These are phyloP conservation scores for Margaritifera margaritifera DNA, from an alignment of 2,888 invertebrate species.

Conservation along the genomic window DNA sequence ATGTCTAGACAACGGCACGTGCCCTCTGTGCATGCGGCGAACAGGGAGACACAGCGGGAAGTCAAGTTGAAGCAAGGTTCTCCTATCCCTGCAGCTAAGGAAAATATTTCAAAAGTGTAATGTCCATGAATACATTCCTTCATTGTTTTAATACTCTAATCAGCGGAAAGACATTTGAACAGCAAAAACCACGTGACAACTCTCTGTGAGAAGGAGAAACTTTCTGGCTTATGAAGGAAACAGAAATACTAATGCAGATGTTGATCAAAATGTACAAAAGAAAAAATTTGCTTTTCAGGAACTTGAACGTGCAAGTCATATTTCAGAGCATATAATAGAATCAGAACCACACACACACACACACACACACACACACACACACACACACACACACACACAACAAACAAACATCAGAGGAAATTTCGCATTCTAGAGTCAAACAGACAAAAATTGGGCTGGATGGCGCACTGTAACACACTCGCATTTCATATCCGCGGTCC, in stretches of 20 bases:
- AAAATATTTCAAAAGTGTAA: neutral
- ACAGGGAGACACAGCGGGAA: constrained; percentile 42
- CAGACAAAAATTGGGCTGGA: no score
- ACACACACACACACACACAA: neutral
- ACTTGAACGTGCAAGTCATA: no score
- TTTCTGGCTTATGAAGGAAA: neutral
- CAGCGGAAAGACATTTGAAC: neutral
- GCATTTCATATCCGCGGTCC: no score
- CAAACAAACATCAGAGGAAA: neutral
- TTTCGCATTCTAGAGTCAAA: no score
- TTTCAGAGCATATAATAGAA: no score
- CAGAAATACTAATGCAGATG: neutral
- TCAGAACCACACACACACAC: no score
- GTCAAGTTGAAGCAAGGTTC: constrained; percentile 32
- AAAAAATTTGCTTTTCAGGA: no score
- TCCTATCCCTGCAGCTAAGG: constrained; percentile 33
- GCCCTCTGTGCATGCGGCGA: constrained; percentile 35
- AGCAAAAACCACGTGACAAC: neutral
- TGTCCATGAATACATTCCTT: no score
- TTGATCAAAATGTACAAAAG: no score
- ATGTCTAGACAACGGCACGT: constrained; percentile 35
- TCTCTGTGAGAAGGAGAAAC: no score
- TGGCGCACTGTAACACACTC: no score
- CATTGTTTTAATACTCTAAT: no score
- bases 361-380: neutral